These are phyloP conservation scores for Perodicticus potto DNA, from an alignment of 2,797 vertebrate genomes.

Conservation along the genomic window DNA sequence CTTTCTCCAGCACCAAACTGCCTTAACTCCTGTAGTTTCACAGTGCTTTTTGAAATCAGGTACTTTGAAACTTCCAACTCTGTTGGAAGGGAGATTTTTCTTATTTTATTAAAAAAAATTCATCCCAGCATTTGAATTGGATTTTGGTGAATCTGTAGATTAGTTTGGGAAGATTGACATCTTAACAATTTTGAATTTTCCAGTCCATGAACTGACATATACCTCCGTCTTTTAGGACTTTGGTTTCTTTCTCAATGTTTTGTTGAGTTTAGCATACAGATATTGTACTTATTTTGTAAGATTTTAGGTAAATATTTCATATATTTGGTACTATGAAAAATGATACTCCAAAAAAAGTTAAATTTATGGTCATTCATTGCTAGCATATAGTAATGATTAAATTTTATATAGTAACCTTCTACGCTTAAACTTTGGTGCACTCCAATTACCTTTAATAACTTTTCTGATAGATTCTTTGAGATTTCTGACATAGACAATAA, in stretches of 20 bases:
- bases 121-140: neutral
- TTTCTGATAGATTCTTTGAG: neutral
- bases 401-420: neutral
- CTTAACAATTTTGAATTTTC: neutral
- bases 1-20: neutral
- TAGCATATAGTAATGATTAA: neutral
- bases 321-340: neutral
- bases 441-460: neutral
- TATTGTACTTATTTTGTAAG: neutral
- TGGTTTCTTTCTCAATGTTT: neutral
- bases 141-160: neutral
- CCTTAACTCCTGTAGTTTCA: neutral
- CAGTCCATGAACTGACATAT: neutral
- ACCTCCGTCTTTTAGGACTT: slow-evolving; percentile 14
- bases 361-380: slow-evolving; percentile 22
- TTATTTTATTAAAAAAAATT: neutral
- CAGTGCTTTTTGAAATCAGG: slow-evolving; percentile 42
- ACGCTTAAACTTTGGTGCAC: neutral
- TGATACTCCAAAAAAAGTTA: neutral
- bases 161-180: neutral
- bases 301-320: neutral
- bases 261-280: neutral
- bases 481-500: slow-evolving; percentile 36
- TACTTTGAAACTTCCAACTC: neutral
- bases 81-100: no score